Percentiles rank a stretch among this genome's conserved stretches.
phyloP scores from a whole-genome alignment of 64 coral and sea anemone species.

The Acropora tenuis region DNA sequence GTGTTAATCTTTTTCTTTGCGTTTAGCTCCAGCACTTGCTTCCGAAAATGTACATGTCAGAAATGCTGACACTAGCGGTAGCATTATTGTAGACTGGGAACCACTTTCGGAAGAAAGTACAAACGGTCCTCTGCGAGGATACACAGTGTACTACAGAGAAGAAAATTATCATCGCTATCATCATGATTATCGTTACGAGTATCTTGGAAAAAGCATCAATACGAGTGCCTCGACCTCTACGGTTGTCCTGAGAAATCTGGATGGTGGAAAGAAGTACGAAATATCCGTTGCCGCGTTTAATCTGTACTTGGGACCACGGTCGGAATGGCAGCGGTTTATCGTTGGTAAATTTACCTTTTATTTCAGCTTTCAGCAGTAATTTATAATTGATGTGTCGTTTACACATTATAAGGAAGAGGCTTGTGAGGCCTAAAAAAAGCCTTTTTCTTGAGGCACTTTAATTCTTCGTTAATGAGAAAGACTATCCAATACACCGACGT shows the following conservation, averaged over 20 bases:
- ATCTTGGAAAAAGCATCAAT: background rate
- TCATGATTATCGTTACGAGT: background rate
- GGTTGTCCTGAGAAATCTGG: background rate
- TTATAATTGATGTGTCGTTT: too few relatives aligned
- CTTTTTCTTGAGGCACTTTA: too few relatives aligned
- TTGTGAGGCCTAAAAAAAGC: too few relatives aligned
- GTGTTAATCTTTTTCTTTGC: background rate
- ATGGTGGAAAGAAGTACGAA: background rate
- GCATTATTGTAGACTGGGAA: background rate
- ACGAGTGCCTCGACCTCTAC: background rate
- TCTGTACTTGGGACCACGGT: background rate
- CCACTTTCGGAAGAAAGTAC: background rate
- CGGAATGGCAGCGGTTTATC: background rate
- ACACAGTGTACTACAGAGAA: background rate
- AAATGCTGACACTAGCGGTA: background rate
- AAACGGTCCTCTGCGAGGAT: background rate
- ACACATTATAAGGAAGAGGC: too few relatives aligned
- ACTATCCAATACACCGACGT: too few relatives aligned
- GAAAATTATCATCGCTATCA: background rate
- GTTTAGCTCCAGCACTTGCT: background rate
- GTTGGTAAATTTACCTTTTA: background rate
- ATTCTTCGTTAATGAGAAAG: too few relatives aligned
- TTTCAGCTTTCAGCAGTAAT: background rate
- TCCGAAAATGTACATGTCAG: background rate
- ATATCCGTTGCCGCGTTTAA: background rate